Evolutionary conservation across 2,888 invertebrate genomes (phyloP).

Genomic region (Galerucella calmariensis): DNA sequence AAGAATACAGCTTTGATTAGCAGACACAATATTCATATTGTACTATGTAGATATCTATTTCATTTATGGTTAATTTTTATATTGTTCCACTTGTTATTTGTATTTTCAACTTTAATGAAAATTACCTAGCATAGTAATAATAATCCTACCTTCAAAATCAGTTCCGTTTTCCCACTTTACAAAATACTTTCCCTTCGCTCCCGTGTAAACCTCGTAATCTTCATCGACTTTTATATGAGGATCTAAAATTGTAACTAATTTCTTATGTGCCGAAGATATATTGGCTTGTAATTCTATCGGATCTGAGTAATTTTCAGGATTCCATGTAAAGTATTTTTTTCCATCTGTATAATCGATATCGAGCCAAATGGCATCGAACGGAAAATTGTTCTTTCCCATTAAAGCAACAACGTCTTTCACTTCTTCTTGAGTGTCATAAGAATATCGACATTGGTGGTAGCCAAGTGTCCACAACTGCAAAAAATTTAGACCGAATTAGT

Average conservation of each 20-base stretch:
- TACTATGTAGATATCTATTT: no score
- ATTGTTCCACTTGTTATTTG: no score
- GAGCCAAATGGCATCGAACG: constrained; percentile 95
- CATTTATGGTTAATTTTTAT: no score
- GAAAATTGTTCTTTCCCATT: constrained; percentile 91
- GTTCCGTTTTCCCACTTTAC: constrained; percentile 87
- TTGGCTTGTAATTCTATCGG: constrained; percentile 84
- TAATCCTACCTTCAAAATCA: constrained; percentile 82
- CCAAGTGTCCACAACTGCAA: constrained; percentile 53
- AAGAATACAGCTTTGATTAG: no score
- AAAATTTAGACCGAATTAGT: neutral
- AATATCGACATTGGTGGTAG: constrained; percentile 67
- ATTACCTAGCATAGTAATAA: no score
- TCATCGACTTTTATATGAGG: constrained; percentile 95
- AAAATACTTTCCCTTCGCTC: constrained; percentile 70
- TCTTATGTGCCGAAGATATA: constrained; percentile 85
- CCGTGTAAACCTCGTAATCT: constrained; percentile 86
- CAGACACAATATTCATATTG: no score
- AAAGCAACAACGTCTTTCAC: constrained; percentile 82
- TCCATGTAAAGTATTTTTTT: constrained; percentile 89
- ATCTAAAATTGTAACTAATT: constrained; percentile 93
- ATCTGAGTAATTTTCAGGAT: constrained; percentile 83
- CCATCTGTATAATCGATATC: constrained; percentile 98
- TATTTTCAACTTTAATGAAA: no score
- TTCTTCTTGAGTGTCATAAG: constrained; percentile 95